Evolutionary conservation across 2,113 vertebrate species (phyloP), one percentile per base, ranked within the genome.

Genomic region (Gambusia affinis): DNA sequence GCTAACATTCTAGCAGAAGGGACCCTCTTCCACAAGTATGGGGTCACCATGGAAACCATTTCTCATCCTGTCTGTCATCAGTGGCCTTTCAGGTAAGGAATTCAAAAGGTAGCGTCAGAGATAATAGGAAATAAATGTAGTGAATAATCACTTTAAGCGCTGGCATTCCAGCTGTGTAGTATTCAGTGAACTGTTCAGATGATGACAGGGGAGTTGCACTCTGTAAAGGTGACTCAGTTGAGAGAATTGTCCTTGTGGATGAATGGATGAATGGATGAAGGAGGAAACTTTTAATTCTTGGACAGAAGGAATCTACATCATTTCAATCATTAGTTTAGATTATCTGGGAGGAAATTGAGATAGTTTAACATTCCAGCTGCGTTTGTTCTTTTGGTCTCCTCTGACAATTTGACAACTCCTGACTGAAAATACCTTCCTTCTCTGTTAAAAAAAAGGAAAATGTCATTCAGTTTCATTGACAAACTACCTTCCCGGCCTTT

Each of bases 41-140:
- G 94, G 93, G 95, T 96, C 94, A 91, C 95, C 94, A 93, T 97
- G 97, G 97, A 97, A 95, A 97, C 92, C 96, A 76, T 89, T 97
- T 91, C 93, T 98, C 61, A 88, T 97, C 88, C 93, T 98, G 91
- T 97, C 96, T 89, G 80, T 97, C 92, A 93, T 95, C 88, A 94
- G 93, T 82, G 95, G 91, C 94, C 94, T 98, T 94, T 96, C 97
- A 97, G 97, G 97, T 98, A 96, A 91, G 92, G 86, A 42, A 86
- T 70, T 79, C 22, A 62, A 70, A 70, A 27, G 22, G n/a, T 44
- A 1, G 8, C 44, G 33, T 30, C 35, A 5, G 39, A 60, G 29
- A 62, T 62, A 68, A 66, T 54, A 8, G 27, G 14, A 68, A 33
- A 64, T 51, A 24, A 70, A 65, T 54, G 7, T 17, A 37, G 8